Percentiles rank a stretch among this genome's conserved stretches.
phyloP scores from a whole-genome alignment of 2,888 invertebrate genomes.

The Acanthosoma haemorrhoidale region DNA sequence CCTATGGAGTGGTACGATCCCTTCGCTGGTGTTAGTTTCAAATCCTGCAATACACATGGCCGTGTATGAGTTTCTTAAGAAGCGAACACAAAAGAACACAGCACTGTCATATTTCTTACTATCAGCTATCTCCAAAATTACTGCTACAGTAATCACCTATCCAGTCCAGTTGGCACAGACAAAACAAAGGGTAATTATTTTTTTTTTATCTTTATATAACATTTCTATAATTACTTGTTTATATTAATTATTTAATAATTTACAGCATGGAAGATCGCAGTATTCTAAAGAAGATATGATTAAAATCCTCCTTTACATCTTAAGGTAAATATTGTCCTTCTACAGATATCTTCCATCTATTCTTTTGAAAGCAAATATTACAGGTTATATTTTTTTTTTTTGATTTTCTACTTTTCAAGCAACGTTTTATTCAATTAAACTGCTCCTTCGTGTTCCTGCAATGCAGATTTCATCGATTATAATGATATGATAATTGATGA shows the following conservation, averaged over 20 bases:
- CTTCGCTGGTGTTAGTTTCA: constrained; percentile 76
- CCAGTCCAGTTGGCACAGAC: constrained; percentile 83
- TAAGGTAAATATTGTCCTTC: background rate
- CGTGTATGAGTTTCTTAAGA: constrained; percentile 81
- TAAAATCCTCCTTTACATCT: constrained; percentile 2
- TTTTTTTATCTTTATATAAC: background rate
- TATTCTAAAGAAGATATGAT: background rate
- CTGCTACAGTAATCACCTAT: constrained; percentile 83
- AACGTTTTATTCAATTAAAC: too few relatives aligned
- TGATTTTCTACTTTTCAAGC: too few relatives aligned
- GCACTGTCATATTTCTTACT: constrained; percentile 62
- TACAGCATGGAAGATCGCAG: background rate
- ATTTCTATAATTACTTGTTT: background rate
- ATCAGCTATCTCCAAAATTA: constrained; percentile 79
- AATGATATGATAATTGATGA: too few relatives aligned
- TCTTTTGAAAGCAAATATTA: too few relatives aligned
- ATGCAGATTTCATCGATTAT: too few relatives aligned
- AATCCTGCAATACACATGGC: constrained; percentile 92
- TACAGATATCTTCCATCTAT: too few relatives aligned
- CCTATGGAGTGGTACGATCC: constrained; percentile 77
- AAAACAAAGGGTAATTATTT: constrained; percentile 58
- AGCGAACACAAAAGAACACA: constrained; percentile 54
- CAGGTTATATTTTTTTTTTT: too few relatives aligned
- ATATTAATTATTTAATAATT: background rate
- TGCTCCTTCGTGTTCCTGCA: too few relatives aligned